Conservation (phyloP, 2,797 vertebrate genomes). For the Menidia menidia region DNA sequence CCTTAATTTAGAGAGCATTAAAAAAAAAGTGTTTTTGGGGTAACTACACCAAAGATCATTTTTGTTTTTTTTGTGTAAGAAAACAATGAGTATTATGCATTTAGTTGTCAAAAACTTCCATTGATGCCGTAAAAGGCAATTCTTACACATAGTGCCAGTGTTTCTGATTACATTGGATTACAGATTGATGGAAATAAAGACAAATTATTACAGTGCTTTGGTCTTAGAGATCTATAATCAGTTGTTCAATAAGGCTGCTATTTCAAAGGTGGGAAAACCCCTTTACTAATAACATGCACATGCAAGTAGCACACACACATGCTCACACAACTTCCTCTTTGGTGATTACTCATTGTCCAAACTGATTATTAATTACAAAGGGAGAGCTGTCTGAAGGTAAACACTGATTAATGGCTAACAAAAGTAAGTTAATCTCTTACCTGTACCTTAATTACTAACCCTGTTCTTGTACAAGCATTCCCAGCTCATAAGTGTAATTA, state of each 20-base stretch:
- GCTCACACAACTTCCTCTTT: constrained; percentile 65
- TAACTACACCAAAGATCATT: too few species aligned
- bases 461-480: constrained; percentile 77
- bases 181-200: constrained; percentile 14
- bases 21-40: too few species aligned
- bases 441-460: constrained; percentile 86
- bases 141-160: too few species aligned
- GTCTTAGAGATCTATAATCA: constrained; percentile 36
- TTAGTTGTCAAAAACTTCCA: too few species aligned
- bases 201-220: not conserved
- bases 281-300: constrained; percentile 41
- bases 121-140: too few species aligned
- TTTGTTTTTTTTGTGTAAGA: too few species aligned
- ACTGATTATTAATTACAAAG: constrained; percentile 87
- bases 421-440: constrained; percentile 88
- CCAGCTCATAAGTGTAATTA: constrained; percentile 82
- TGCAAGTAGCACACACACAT: constrained; percentile 27
- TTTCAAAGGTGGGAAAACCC: constrained; percentile 55
- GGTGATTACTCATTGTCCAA: constrained; percentile 84
- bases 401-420: constrained; percentile 89
- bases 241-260: constrained; percentile 44
- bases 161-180: too few species aligned
- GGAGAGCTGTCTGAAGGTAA: constrained; percentile 80
- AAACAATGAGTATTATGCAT: too few species aligned
- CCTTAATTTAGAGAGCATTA: too few species aligned